A percentile compares a stretch with the other conserved stretches of the same genome.
Evolutionary conservation across 2,113 vertebrate genomes (phyloP).

Genomic region (Agelaius tricolor): DNA sequence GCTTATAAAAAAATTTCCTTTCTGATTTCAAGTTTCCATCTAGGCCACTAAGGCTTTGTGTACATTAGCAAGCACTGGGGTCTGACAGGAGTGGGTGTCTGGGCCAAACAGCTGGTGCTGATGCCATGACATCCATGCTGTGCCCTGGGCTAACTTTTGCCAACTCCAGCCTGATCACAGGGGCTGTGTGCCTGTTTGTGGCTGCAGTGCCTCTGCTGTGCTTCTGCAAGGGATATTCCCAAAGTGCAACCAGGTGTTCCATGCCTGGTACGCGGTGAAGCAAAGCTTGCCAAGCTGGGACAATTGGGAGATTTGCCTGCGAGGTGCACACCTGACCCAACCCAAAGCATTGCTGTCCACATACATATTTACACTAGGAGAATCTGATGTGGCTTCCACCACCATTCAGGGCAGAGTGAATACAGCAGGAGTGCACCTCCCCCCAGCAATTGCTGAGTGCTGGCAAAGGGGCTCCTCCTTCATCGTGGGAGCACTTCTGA

Average conservation of each 20-base stretch:
- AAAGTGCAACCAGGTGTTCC: neutral
- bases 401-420: neutral
- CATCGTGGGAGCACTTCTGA: neutral
- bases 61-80: neutral
- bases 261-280: neutral
- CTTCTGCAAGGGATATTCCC: neutral
- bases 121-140: neutral
- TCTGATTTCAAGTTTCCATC: neutral
- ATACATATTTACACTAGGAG: neutral
- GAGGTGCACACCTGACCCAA: neutral
- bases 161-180: neutral
- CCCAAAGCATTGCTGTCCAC: neutral
- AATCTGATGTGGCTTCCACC: neutral
- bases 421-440: neutral
- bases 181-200: neutral
- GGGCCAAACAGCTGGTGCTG: neutral
- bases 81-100: neutral
- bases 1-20: neutral
- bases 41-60: neutral
- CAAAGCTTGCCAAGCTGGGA: neutral
- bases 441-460: neutral
- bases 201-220: neutral
- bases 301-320: fast-evolving
- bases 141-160: fast-evolving
- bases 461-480: neutral